A percentile compares a stretch with the other conserved stretches of the same genome.
phyloP scores from a whole-genome alignment of 2,888 invertebrate genomes.

The Spialia ferax region DNA sequence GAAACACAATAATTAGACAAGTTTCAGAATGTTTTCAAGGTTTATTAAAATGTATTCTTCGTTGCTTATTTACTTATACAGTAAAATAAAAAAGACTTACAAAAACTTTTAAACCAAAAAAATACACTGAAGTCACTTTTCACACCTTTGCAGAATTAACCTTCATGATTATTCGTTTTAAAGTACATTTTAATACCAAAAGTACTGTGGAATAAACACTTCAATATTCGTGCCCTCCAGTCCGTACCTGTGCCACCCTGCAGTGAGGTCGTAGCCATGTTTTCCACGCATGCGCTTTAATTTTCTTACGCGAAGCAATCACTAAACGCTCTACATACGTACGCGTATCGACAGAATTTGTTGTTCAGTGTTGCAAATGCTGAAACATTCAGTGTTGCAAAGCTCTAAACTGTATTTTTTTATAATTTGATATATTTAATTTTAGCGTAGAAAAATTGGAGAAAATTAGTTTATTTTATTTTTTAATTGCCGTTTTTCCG shows the following conservation, averaged over 20 bases:
- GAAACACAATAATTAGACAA: not conserved
- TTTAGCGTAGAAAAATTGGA: not conserved
- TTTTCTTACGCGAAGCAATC: constrained; percentile 69
- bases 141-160: not conserved
- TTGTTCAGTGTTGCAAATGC: constrained; percentile 45
- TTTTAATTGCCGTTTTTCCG: constrained; percentile 5
- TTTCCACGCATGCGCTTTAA: constrained; percentile 78
- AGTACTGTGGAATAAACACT: constrained; percentile 14
- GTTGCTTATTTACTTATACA: not conserved
- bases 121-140: not conserved
- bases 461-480: not conserved
- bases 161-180: not conserved
- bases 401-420: not conserved
- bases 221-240: constrained; percentile 40
- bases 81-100: not conserved
- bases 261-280: constrained; percentile 78
- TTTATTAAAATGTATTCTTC: not conserved
- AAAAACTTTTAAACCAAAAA: not conserved
- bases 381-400: not conserved
- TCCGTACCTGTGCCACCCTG: constrained; percentile 72
- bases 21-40: not conserved
- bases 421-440: not conserved
- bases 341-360: constrained; percentile 36
- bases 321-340: constrained; percentile 59
- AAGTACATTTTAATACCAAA: not conserved